Evolutionary conservation across 2,113 vertebrate species (phyloP), one percentile per base, ranked within the genome.

Genomic region (Salminus brasiliensis): DNA sequence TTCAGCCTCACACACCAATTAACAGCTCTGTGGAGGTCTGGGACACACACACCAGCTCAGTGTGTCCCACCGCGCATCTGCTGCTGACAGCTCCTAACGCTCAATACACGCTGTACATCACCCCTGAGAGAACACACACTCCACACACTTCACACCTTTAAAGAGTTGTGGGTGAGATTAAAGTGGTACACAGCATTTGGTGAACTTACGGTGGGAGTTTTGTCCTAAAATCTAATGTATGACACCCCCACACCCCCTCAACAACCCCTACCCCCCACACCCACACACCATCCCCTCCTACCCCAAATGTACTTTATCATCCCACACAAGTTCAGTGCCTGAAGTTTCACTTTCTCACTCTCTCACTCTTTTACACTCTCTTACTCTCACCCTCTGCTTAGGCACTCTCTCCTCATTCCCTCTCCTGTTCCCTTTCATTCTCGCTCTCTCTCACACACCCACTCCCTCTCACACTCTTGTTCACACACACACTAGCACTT

Each of bases 341-440:
- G 21, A 5, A 3, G 15, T 60, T 60, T 15, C 55, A 25, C n/a
- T 27, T n/a, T 32, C 4, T 29, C 27, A n/a, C 3, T 2, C 21
- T 34, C 4, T 23, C 52, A 13, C 21, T 23, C 30, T 23, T 49
- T 13, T 0, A 7, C 45, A 27, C 27, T 30, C 21, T n/a, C 36
- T 21, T 21, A 5, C 4, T 18, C 49, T 18, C 18, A 47, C 15
- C 23, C 25, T 34, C 18, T 30, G 30, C 4, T n/a, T 53, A 76
- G 41, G 15, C 53, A 60, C 74, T 74, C 7, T 72, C 84, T 70
- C 74, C 80, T 39, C 68, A 6, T 34, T 65, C 21, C 18, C n/a
- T n/a, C 1, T 55, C 21, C 9, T 21, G 3, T n/a, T 30, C 25
- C 30, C 27, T 60, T 32, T 60, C 11, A 30, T 5, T 15, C 9